Percentiles rank a stretch among this genome's conserved stretches.
Evolutionary conservation across 2,888 invertebrate genomes (phyloP).

Genomic region (Heliconius ethilla): DNA sequence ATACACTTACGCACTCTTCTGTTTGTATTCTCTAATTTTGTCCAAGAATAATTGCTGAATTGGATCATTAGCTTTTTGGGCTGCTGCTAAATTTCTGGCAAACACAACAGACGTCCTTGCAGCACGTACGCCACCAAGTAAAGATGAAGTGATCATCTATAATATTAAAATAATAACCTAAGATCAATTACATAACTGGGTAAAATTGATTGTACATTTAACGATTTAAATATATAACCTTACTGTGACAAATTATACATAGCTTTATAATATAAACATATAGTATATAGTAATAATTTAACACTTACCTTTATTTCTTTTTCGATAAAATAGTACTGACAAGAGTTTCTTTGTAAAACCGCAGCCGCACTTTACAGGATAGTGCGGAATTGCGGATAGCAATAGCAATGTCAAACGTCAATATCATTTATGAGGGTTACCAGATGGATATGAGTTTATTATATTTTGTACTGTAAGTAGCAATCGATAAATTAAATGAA

Average conservation of each 20-base stretch:
- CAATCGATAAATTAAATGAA: too few relatives aligned
- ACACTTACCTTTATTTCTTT: conserved; percentile 12
- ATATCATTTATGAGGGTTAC: conserved; percentile 4
- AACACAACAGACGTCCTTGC: conserved; percentile 77
- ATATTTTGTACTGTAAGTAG: not conserved
- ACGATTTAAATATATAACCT: not conserved
- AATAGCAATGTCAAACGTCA: conserved; percentile 19
- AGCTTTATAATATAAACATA: not conserved
- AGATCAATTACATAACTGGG: conserved; percentile 47
- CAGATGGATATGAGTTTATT: not conserved
- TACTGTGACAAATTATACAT: not conserved
- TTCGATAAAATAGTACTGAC: not conserved
- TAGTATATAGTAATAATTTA: not conserved
- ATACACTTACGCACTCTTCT: conserved; percentile 91
- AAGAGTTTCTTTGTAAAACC: not conserved
- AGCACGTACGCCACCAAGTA: conserved; percentile 76
- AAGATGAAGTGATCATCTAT: conserved; percentile 82
- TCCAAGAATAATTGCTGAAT: conserved; percentile 96
- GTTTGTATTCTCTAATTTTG: conserved; percentile 94
- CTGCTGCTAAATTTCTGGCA: conserved; percentile 87
- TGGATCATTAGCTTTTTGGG: conserved; percentile 91
- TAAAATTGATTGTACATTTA: not conserved
- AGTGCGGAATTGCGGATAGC: too few relatives aligned
- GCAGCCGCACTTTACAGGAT: conserved; percentile 16
- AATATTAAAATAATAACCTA: conserved; percentile 63